Evolutionary conservation across 1,140 invertebrate genomes (phyloP).

Genomic region (honey bee (Apis mellifera)): DNA sequence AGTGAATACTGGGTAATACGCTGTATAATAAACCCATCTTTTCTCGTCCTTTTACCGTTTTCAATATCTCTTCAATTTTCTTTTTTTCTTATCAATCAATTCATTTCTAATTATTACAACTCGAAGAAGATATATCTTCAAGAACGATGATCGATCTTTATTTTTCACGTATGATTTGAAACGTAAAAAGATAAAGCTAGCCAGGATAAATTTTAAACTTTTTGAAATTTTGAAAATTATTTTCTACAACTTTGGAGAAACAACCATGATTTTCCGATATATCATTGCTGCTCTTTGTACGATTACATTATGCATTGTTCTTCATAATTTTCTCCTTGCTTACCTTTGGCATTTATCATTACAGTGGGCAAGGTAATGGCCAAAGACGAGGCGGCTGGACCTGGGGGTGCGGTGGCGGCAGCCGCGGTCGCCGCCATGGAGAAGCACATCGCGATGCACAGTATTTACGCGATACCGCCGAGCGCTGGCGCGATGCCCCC

Average conservation of each 20-base stretch:
- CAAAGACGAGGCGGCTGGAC: conserved; percentile 73
- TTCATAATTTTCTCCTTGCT: background rate
- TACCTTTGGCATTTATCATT: conserved; percentile 22
- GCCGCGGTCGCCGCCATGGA: conserved; percentile 76
- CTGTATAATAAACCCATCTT: no score
- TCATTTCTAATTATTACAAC: background rate
- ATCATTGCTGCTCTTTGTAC: background rate
- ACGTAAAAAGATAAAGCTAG: no score
- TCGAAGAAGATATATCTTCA: background rate
- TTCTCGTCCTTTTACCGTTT: no score
- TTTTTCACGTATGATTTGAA: no score
- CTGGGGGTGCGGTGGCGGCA: conserved; percentile 71
- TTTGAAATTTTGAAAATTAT: no score
- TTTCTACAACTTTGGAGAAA: no score
- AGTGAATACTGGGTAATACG: no score
- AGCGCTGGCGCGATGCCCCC: conserved; percentile 75
- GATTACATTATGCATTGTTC: background rate
- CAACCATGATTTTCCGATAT: background rate
- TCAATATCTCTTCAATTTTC: no score
- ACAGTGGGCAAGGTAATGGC: conserved; percentile 76
- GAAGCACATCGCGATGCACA: conserved; percentile 80
- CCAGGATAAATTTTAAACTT: no score
- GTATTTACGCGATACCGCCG: conserved; percentile 75
- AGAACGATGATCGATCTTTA: no score
- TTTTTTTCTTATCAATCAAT: background rate